Conservation (phyloP, 2,888 invertebrate species). For the Cryptocephalus moraei region DNA sequence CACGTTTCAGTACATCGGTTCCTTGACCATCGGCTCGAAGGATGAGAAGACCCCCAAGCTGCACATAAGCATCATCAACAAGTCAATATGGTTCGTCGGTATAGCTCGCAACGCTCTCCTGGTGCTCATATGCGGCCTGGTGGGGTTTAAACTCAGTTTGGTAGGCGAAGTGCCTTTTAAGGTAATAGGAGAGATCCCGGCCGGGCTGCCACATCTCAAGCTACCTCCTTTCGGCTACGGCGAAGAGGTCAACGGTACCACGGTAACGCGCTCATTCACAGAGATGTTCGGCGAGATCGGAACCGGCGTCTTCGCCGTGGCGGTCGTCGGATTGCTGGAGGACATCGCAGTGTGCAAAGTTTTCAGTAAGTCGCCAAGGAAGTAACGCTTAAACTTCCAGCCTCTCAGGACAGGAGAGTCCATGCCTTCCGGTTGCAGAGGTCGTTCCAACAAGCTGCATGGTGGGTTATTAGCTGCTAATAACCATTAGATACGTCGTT, state of each 20-base stretch:
- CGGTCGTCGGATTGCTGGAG: constrained; percentile 79
- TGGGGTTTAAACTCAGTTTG: neutral
- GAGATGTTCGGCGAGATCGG: constrained; percentile 74
- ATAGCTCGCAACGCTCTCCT: neutral
- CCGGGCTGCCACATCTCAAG: constrained; percentile 58
- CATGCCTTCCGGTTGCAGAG: too few species aligned
- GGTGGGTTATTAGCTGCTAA: too few species aligned
- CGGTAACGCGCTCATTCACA: constrained; percentile 40
- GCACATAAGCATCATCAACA: neutral
- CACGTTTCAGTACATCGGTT: neutral
- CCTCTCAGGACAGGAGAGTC: too few species aligned
- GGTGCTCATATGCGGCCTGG: neutral
- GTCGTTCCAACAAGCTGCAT: too few species aligned
- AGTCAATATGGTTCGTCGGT: neutral
- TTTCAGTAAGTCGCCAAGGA: constrained; percentile 52
- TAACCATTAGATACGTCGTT: too few species aligned
- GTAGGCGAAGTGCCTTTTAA: constrained; percentile 37
- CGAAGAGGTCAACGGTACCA: constrained; percentile 40
- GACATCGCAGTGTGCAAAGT: constrained; percentile 91
- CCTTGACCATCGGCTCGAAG: too few species aligned
- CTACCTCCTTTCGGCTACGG: constrained; percentile 56
- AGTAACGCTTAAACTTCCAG: too few species aligned
- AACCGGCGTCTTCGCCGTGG: constrained; percentile 75
- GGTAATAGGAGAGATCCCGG: constrained; percentile 66
- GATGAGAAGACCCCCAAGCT: too few species aligned